These are phyloP conservation scores for Diplazon laetatorius DNA, from an alignment of 2,888 invertebrate genomes.

Conservation along the genomic window DNA sequence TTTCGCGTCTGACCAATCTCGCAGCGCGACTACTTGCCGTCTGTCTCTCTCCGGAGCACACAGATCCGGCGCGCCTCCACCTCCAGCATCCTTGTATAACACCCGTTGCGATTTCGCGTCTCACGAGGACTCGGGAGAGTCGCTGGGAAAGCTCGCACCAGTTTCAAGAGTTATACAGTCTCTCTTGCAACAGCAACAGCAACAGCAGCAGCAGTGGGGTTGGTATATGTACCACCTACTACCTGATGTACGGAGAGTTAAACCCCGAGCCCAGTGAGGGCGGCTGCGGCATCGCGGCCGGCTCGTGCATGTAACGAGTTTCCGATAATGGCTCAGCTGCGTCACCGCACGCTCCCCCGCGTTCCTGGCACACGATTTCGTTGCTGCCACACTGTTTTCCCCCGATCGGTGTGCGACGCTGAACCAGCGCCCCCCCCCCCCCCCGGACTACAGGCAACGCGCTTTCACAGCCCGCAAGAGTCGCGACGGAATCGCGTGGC, in stretches of 20 bases:
- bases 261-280: slow-evolving; percentile 54
- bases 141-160: slow-evolving; percentile 1
- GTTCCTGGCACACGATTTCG: slow-evolving; percentile 60
- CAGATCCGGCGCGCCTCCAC: too few relatives aligned
- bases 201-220: not conserved
- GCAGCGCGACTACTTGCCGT: not conserved
- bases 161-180: slow-evolving; percentile 35
- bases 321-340: slow-evolving; percentile 82
- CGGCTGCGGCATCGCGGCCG: slow-evolving; percentile 76
- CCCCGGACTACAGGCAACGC: slow-evolving; percentile 45
- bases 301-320: slow-evolving; percentile 81
- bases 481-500: slow-evolving; percentile 57
- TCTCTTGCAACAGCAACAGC: slow-evolving; percentile 23
- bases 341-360: slow-evolving; percentile 68
- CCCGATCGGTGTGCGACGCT: too few relatives aligned
- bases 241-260: slow-evolving; percentile 28
- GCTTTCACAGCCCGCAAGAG: too few relatives aligned
- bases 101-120: slow-evolving; percentile 25
- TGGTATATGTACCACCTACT: not conserved
- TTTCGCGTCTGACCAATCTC: slow-evolving; percentile 8
- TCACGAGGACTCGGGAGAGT: slow-evolving; percentile 33
- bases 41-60: not conserved
- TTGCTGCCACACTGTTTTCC: slow-evolving; percentile 5
- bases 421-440: slow-evolving; percentile 52
- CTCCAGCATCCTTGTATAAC: slow-evolving; percentile 15